A percentile compares a stretch with the other conserved stretches of the same genome.
Evolutionary conservation across 2,113 vertebrate genomes (phyloP).

Genomic region (Ramphastos sulfuratus): DNA sequence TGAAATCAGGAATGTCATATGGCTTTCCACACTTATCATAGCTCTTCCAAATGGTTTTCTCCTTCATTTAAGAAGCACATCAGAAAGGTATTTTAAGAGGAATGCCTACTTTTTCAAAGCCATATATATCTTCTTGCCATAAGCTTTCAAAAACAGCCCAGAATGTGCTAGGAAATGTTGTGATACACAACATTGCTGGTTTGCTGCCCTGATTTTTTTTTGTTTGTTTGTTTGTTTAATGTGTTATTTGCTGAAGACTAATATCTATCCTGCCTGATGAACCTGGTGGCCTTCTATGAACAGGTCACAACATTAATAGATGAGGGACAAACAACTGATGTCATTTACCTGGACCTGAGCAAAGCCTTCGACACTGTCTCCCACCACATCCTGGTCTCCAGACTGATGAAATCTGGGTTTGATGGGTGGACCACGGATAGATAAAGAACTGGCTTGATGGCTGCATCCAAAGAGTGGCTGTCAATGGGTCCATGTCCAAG

Average conservation of each 20-base stretch:
- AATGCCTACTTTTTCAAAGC: neutral
- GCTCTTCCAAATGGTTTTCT: neutral
- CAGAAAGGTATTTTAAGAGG: neutral
- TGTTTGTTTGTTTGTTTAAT: neutral
- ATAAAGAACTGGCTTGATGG: too few relatives aligned
- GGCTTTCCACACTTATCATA: neutral
- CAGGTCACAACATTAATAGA: too few relatives aligned
- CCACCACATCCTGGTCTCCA: too few relatives aligned
- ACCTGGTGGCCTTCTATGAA: too few relatives aligned
- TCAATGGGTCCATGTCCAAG: too few relatives aligned
- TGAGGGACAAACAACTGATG: too few relatives aligned
- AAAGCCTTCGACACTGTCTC: too few relatives aligned
- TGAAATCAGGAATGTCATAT: neutral
- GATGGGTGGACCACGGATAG: too few relatives aligned
- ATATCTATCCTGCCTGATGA: neutral
- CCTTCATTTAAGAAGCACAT: neutral
- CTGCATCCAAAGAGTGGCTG: too few relatives aligned
- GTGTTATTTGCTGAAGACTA: neutral
- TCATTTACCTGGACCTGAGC: too few relatives aligned
- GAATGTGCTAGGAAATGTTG: neutral
- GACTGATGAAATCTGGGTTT: too few relatives aligned
- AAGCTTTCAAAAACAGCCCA: neutral
- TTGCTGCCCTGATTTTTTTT: too few relatives aligned
- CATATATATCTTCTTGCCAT: neutral
- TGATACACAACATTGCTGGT: neutral